Base-by-base conservation (phyloP, 2,888 invertebrate genomes). In the Dromius quadrimaculatus region DNA sequence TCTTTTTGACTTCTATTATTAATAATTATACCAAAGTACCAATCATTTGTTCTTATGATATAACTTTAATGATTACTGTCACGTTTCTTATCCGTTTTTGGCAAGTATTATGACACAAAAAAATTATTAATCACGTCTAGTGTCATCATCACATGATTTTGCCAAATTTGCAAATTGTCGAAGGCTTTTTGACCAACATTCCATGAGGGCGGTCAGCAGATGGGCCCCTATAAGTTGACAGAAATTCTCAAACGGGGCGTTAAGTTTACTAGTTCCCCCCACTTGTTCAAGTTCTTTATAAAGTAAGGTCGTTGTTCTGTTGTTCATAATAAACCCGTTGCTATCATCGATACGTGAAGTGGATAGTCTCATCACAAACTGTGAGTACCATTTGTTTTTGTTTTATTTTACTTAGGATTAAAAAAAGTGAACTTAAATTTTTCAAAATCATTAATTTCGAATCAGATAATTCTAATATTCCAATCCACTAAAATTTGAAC, bases 301-400 rank as follows among this genome's bases (percentile, higher is more conserved):
- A 68, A 68, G 68, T 43, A 59, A 68, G 68, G 68, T 68, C 68
- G 68, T 68, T 68, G 68, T 57, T 59, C 59, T 68, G 68, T 59
- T 38, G 57, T 28, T 59, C 66, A 28, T 36, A 41, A 47, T 59
- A 68, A n/a, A 68, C 36, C 59, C 45, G 68, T 59, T 43, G 59
- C 45, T 13, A 38, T 15, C 59, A 59, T 32, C 62, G 62, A 36
- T 59, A 36, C 50, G 50, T 54, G 59, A 36, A 36, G 59, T 59
- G 59, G 34, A 59, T 59, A 59, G 34, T 36, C 50, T 54, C 50
- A 54, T 54, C 50, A 13, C 50, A 28, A 13, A 15, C 50, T 23
- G 50, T 54, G 50, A 54, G 50, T 54, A 54, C 50, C 23, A 36
- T 54, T 54, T 50, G 50, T 50, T 50, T 50, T 11, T 50, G 50